Percentiles rank a stretch among this genome's conserved stretches.
Evolutionary conservation across 2,888 invertebrate species (phyloP).

Genomic region (Allygus modestus): DNA sequence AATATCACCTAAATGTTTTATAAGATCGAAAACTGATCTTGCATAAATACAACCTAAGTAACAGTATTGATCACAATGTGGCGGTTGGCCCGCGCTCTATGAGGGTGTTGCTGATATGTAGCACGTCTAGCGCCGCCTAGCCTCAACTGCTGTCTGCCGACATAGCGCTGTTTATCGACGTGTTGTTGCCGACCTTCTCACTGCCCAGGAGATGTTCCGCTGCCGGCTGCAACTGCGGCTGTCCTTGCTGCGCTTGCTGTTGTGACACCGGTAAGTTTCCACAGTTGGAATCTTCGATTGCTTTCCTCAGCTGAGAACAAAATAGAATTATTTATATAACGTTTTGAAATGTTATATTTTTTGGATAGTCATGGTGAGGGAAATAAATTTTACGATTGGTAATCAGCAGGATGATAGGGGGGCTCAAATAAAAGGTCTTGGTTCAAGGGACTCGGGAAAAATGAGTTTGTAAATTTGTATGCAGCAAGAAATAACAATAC

Average conservation of each 20-base stretch:
- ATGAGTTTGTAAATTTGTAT: too few relatives aligned
- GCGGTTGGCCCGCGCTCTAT: background rate
- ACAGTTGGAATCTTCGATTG: slow-evolving; percentile 93
- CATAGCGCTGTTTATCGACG: slow-evolving; percentile 48
- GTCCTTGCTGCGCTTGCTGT: slow-evolving; percentile 50
- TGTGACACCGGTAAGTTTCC: slow-evolving; percentile 76
- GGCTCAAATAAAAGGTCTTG: too few relatives aligned
- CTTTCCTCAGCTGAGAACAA: slow-evolving; percentile 84
- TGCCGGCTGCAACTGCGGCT: slow-evolving; percentile 49
- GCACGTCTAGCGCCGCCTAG: background rate
- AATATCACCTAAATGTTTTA: slow-evolving; percentile 12
- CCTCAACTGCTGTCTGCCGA: slow-evolving; percentile 47
- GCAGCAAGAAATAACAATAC: too few relatives aligned
- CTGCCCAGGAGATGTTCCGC: slow-evolving; percentile 50
- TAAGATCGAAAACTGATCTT: background rate
- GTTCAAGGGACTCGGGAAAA: too few relatives aligned
- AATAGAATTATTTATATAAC: too few relatives aligned
- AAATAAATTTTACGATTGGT: too few relatives aligned
- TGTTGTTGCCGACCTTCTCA: slow-evolving; percentile 39
- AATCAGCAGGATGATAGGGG: too few relatives aligned
- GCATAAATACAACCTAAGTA: slow-evolving; percentile 29
- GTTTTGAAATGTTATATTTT: too few relatives aligned
- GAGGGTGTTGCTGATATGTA: slow-evolving; percentile 12
- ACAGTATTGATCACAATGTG: slow-evolving; percentile 3
- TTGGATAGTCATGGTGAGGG: too few relatives aligned